Conservation (phyloP, 2,797 vertebrate genomes). For the Dendrocincla tyrannina region DNA sequence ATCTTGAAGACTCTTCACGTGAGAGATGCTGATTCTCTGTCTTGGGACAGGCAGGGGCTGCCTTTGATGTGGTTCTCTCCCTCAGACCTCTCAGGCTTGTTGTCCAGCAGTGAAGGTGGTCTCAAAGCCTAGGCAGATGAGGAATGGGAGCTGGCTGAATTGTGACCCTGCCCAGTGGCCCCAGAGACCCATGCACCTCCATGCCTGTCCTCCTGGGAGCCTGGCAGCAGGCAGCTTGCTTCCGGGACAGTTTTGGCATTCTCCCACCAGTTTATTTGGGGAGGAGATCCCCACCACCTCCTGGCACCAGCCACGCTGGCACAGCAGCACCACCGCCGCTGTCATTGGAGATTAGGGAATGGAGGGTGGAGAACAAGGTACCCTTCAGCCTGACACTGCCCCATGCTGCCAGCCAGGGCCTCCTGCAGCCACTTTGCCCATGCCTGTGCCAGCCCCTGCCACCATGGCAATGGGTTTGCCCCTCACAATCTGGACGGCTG, state of each 20-base stretch:
- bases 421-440: background rate
- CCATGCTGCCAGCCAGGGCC: rapidly evolving
- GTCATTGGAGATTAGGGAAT: background rate
- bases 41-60: no score
- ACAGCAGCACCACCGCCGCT: background rate
- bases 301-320: background rate
- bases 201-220: background rate
- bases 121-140: background rate
- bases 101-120: background rate
- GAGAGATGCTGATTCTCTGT: background rate
- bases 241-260: background rate
- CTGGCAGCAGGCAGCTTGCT: background rate
- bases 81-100: background rate
- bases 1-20: background rate
- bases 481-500: background rate
- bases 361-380: background rate
- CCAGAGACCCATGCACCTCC: background rate
- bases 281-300: background rate
- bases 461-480: background rate
- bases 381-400: background rate
- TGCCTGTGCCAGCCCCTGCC: background rate
- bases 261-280: background rate
- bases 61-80: background rate
- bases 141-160: background rate
- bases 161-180: rapidly evolving